phyloP scores from a whole-genome alignment of 2,797 vertebrate genomes.

The Smutsia temminckii region DNA sequence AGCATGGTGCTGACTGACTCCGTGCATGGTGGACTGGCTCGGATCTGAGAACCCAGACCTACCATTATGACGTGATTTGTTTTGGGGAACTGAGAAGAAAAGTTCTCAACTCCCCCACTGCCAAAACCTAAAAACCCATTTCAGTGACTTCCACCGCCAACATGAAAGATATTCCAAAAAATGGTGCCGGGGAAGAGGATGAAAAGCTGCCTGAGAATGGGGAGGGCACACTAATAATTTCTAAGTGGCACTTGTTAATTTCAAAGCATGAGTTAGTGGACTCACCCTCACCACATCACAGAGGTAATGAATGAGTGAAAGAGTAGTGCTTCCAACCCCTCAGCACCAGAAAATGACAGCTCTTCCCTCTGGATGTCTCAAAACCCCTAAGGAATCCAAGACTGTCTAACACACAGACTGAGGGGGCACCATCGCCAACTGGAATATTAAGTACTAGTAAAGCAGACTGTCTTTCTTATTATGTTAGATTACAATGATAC shows the following conservation, averaged over 20 bases:
- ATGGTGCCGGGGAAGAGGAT: fast-evolving
- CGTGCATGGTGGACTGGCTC: fast-evolving
- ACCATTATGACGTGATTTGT: background rate
- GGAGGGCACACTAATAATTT: background rate
- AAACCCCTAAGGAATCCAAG: background rate
- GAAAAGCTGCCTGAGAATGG: background rate
- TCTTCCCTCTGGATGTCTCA: background rate
- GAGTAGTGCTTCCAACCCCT: background rate
- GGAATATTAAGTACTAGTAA: background rate
- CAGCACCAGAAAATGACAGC: background rate
- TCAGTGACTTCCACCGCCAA: background rate
- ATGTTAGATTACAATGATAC: background rate
- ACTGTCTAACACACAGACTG: too few species aligned
- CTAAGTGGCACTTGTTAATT: background rate
- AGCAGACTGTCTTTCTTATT: background rate
- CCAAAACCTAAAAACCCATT: background rate
- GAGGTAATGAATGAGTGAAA: background rate
- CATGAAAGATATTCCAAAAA: background rate
- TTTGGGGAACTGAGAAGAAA: background rate
- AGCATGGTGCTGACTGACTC: background rate
- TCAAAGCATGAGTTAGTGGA: background rate
- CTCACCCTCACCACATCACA: background rate
- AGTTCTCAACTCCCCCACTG: background rate
- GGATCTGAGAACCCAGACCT: background rate
- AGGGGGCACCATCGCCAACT: background rate